Base-by-base conservation (phyloP, 2,888 invertebrate species). In the Pyrgus malvae region DNA sequence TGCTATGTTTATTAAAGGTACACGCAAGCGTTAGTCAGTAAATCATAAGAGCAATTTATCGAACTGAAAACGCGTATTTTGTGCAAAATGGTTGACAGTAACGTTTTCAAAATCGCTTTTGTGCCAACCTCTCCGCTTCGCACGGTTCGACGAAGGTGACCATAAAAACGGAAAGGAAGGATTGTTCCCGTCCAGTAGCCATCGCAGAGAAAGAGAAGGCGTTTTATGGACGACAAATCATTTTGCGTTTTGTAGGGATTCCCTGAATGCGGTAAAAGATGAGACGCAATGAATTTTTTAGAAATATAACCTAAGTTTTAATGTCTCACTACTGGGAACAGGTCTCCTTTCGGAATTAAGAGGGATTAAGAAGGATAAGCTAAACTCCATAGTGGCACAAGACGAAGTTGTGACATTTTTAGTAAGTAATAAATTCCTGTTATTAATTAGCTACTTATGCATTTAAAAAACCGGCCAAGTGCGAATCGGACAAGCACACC, bases 201-300 rank as follows among this genome's bases (percentile, higher is more conserved):
- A 8, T 33, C n/a, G 31, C 31, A 12, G 17, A 31, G 33, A 46
- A 53, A 45, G 46, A 25, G 54, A 25, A 35, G 48, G 53, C 45
- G 53, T 53, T 55, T 55, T 55, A 55, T 55, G 48, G 33, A 27
- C 41, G 33, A 55, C 45, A 55, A 55, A 55, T 48, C 54, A 55
- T 55, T 50, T 54, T 40, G 16, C 29, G 38, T 46, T 42, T 23
- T n/a, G 21, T 46, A 31, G 38, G 27, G 23, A 7, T 23, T 21
- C 44, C 38, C 11, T 23, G 16, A 12, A 16, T 11, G 29, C 29
- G n/a, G 37, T 40, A 1, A 16, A 31, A 29, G 29, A 48, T 21
- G 14, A n/a, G n/a, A n/a, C n/a, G n/a, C n/a, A n/a, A n/a, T n/a
- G n/a, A n/a, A n/a, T n/a, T n/a, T n/a, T n/a, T n/a, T n/a, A n/a